Evolutionary conservation across 2,797 vertebrate genomes (phyloP).

Genomic region (Austrolebias charrua): DNA sequence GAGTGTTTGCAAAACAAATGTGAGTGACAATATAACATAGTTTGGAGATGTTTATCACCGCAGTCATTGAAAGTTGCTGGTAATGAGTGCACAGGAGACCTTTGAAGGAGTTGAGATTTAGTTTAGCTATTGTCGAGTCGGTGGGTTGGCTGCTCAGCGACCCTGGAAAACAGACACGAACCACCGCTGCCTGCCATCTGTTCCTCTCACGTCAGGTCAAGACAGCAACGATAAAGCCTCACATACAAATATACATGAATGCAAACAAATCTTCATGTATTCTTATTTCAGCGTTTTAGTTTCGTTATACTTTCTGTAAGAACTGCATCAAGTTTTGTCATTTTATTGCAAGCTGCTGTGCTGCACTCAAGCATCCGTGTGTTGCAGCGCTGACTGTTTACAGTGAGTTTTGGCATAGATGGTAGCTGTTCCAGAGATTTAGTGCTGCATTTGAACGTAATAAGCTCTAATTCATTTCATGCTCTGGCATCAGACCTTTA

Average conservation of each 20-base stretch:
- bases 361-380: conserved; percentile 50
- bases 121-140: conserved; percentile 78
- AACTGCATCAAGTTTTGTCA: conserved; percentile 57
- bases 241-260: conserved; percentile 7
- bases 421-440: conserved; percentile 78
- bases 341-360: conserved; percentile 59
- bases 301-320: conserved; percentile 18
- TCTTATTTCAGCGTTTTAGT: too few relatives aligned
- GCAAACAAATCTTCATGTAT: neutral
- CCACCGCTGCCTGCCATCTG: conserved; percentile 92
- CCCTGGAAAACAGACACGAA: conserved; percentile 86
- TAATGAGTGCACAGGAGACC: conserved; percentile 78
- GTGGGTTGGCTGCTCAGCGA: conserved; percentile 79
- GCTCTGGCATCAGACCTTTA: conserved; percentile 83
- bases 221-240: conserved; percentile 21
- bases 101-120: conserved; percentile 52
- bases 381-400: conserved; percentile 77
- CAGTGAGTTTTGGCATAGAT: conserved; percentile 60
- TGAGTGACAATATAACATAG: conserved; percentile 60
- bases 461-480: conserved; percentile 77
- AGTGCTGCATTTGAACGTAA: conserved; percentile 81
- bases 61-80: conserved; percentile 76
- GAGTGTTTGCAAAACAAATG: conserved; percentile 69
- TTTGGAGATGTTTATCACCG: conserved; percentile 62
- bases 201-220: conserved; percentile 77